Evolutionary conservation across 2,797 vertebrate species (phyloP).

Genomic region (Arremon brunneinucha): DNA sequence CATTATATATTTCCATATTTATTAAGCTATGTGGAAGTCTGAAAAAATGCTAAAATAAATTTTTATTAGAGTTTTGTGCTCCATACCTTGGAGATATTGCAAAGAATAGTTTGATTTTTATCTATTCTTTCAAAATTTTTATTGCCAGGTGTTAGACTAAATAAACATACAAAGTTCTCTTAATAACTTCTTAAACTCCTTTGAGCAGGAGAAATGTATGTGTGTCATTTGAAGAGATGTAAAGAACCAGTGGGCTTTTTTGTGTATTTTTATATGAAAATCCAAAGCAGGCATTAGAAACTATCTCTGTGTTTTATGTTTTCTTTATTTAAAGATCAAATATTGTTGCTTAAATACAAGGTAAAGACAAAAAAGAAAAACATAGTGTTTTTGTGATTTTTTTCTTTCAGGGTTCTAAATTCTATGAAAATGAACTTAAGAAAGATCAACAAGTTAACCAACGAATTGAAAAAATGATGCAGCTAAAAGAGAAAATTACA

Average conservation of each 20-base stretch:
- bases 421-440: constrained; percentile 93
- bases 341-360: neutral
- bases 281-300: neutral
- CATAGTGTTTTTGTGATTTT: neutral
- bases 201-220: neutral
- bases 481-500: constrained; percentile 86
- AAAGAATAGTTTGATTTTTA: neutral
- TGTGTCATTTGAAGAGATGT: neutral
- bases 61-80: neutral
- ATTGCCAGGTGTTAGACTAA: neutral
- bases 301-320: neutral
- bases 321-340: neutral
- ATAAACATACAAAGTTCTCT: neutral
- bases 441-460: constrained; percentile 93
- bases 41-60: neutral
- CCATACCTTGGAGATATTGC: neutral
- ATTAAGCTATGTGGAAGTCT: neutral
- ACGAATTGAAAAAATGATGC: constrained; percentile 91
- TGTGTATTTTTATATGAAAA: neutral
- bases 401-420: constrained; percentile 87
- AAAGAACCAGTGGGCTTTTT: neutral
- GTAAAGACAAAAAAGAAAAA: neutral
- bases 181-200: neutral
- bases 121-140: neutral
- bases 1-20: neutral